These are phyloP conservation scores for Ameiurus melas DNA, from an alignment of 2,113 vertebrate species.

Conservation along the genomic window DNA sequence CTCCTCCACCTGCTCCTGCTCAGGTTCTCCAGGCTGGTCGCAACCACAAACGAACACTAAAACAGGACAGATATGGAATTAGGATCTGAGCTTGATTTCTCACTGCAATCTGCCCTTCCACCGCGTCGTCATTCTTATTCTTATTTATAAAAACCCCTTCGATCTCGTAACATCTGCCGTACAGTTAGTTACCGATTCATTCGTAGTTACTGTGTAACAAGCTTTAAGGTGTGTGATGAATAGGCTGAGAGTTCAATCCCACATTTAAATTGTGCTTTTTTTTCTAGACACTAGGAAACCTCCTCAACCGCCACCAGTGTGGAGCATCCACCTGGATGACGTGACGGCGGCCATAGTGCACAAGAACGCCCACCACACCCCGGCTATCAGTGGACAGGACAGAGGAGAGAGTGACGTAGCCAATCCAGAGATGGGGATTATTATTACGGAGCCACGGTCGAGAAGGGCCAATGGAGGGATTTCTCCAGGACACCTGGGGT, in stretches of 20 bases:
- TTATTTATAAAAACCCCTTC: neutral
- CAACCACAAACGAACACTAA: slow-evolving; percentile 81
- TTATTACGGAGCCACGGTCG: too few relatives aligned
- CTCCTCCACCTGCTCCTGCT: slow-evolving; percentile 69
- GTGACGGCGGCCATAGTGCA: too few relatives aligned
- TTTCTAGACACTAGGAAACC: too few relatives aligned
- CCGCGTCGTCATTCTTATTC: neutral
- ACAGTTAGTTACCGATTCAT: neutral
- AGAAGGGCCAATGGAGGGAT: too few relatives aligned
- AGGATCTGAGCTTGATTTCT: neutral
- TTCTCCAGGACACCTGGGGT: too few relatives aligned
- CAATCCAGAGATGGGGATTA: too few relatives aligned
- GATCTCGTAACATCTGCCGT: neutral
- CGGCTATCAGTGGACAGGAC: too few relatives aligned
- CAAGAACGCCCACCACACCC: too few relatives aligned
- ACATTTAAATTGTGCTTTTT: too few relatives aligned
- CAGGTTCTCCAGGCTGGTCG: slow-evolving; percentile 65
- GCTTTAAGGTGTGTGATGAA: neutral
- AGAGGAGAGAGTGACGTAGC: too few relatives aligned
- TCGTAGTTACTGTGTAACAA: neutral
- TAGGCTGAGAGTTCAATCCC: neutral
- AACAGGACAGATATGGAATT: slow-evolving; percentile 38
- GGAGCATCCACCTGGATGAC: too few relatives aligned
- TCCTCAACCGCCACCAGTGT: too few relatives aligned
- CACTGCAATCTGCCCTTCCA: neutral